These are phyloP conservation scores for Serranochromis macrocephalus DNA, from an alignment of 2,113 vertebrate species.

Conservation along the genomic window DNA sequence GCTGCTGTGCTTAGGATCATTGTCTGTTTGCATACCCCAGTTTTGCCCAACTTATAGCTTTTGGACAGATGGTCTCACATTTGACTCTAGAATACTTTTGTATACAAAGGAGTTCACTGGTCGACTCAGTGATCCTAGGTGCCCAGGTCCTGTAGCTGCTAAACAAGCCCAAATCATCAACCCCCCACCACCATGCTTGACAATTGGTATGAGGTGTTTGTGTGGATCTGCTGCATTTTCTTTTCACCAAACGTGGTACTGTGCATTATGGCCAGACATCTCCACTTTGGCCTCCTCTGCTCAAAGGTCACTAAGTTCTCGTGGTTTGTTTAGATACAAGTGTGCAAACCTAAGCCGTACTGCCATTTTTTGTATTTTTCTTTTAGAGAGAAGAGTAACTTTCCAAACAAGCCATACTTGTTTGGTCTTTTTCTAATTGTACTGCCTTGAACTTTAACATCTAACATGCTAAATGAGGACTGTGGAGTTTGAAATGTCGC, in stretches of 20 bases:
- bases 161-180: not conserved
- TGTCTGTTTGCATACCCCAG: not conserved
- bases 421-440: not conserved
- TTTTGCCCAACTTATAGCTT: not conserved
- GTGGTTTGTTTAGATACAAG: not conserved
- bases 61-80: not conserved
- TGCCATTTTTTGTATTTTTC: fast-evolving
- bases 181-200: not conserved
- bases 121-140: not conserved
- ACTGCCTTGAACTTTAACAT: not conserved
- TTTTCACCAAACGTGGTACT: not conserved
- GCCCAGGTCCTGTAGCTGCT: not conserved
- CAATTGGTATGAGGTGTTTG: not conserved
- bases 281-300: not conserved
- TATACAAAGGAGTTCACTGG: not conserved
- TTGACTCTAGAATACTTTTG: not conserved
- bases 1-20: not conserved
- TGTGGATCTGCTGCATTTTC: not conserved
- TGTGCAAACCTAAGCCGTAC: not conserved
- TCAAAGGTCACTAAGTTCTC: not conserved
- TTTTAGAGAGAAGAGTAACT: not conserved
- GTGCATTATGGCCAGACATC: not conserved
- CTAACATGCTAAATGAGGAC: not conserved
- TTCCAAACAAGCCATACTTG: not conserved
- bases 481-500: not conserved